Conservation (phyloP, 2,113 vertebrate species). For the Gambusia affinis region DNA sequence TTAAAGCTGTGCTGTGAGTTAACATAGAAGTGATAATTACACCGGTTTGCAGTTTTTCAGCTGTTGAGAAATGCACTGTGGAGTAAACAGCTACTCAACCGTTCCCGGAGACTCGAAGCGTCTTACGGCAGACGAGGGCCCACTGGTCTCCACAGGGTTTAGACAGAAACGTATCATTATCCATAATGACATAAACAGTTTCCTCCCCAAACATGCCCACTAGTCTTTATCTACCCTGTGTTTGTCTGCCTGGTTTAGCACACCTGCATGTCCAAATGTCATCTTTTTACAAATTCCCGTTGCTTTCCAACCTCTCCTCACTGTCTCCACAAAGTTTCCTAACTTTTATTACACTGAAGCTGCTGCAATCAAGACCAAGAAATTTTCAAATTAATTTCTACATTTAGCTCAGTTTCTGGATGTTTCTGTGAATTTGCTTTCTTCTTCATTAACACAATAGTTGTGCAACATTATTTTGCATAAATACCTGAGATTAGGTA, state of each 20-base stretch:
- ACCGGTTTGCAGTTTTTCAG: conserved; percentile 3
- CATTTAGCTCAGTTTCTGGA: background rate
- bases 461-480: background rate
- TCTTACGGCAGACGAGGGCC: conserved; percentile 40
- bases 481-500: conserved; percentile 93
- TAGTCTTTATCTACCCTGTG: conserved; percentile 29
- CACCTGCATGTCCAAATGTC: conserved; percentile 28
- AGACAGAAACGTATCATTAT: conserved; percentile 60
- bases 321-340: too few relatives aligned
- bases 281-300: conserved; percentile 41
- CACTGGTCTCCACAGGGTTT: conserved; percentile 54
- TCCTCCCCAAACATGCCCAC: conserved; percentile 20
- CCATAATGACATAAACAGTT: conserved; percentile 68
- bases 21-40: background rate
- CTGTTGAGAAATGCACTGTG: background rate
- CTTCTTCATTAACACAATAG: background rate
- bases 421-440: background rate
- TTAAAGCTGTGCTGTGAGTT: background rate
- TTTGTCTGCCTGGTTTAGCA: conserved; percentile 39
- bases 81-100: conserved; percentile 7
- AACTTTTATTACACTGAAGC: background rate
- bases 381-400: too few relatives aligned
- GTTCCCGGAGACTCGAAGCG: conserved; percentile 3
- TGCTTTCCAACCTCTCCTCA: background rate
- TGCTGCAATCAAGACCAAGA: background rate